Evolutionary conservation across 2,888 invertebrate species (phyloP).

Genomic region (Aphidoletes aphidimyza): DNA sequence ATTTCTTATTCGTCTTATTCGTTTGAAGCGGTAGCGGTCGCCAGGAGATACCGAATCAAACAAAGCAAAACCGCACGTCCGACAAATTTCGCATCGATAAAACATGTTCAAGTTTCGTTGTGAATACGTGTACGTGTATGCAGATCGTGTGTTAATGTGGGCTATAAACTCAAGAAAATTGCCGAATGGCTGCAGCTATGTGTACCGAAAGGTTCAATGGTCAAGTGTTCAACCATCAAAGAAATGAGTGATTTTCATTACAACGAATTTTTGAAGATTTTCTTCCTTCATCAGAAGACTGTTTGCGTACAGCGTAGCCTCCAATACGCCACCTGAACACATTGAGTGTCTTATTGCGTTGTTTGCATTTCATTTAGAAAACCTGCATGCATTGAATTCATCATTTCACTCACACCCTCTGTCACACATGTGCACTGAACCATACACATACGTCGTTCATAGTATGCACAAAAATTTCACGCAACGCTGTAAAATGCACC

Average conservation of each 20-base stretch:
- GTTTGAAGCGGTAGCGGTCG: neutral
- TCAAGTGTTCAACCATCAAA: conserved; percentile 52
- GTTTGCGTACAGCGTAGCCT: neutral
- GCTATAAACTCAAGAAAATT: neutral
- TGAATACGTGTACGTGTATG: conserved; percentile 20
- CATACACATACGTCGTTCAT: neutral
- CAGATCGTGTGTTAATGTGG: conserved; percentile 12
- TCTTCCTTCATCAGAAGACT: no score
- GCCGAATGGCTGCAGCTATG: neutral
- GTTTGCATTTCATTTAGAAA: conserved; percentile 52
- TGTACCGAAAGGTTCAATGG: conserved; percentile 52
- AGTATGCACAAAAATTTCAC: conserved; percentile 17
- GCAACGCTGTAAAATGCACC: conserved; percentile 13
- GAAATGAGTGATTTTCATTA: conserved; percentile 49
- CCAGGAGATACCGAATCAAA: neutral
- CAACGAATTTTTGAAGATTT: neutral
- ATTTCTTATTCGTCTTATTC: neutral
- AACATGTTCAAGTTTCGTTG: neutral
- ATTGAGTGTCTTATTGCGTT: neutral
- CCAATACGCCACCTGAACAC: no score
- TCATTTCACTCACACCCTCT: neutral
- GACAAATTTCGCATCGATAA: conserved; percentile 31
- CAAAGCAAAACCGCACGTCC: conserved; percentile 52
- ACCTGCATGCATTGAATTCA: neutral
- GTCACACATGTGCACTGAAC: conserved; percentile 8